Base-by-base conservation (phyloP, 1,140 invertebrate genomes). In the Drosophila nigrodunni region DNA sequence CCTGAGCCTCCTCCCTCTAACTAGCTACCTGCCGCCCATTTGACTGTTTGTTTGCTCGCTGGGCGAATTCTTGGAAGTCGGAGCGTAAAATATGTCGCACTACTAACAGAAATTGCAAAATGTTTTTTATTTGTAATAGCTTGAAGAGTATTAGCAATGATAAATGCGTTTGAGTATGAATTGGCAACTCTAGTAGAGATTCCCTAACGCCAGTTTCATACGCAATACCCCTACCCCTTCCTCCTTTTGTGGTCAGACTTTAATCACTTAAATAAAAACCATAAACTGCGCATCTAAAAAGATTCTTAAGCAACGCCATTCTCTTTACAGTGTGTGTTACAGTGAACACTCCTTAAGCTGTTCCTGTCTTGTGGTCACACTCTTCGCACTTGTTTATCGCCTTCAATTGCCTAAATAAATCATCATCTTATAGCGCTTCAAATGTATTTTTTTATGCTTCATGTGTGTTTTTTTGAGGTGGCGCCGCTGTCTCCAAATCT, bases 401-500 rank as follows among this genome's bases (percentile, higher is more conserved):
- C 47, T 61, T 58, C 11, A 54, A 47, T 35, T 47, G 64, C 35
- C 10, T 37, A 44, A 58, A 71, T 75, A 75, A 75, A 75, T 71
- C 67, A 64, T 74, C 43, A 13, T 59, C 54, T 67, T 67, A 9
- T 70, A 11, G 50, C 46, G 61, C 25, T 72, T 73, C 44, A 54
- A 58, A 37, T 67, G 67, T 47, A 37, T 58, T 39, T 64, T 74
- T 60, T 39, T 64, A 69, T 37, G 35, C 9, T 37, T 37, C 9
- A 5, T 15, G 15, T 15, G 15, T 37, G 0, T 37, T 7, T 37
- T 10, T n/a, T 43, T 43, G 13, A 70, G 60, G 54, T 73, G 78
- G 57, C 66, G 78, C 70, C 44, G 62, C 71, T 85, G 82, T 86
- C 85, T 79, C 79, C 79, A 87, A 88, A 80, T 82, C 71, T 60